A percentile compares a stretch with the other conserved stretches of the same genome.
Conservation (phyloP, 2,888 invertebrate species). For the Drosophila borborema region DNA sequence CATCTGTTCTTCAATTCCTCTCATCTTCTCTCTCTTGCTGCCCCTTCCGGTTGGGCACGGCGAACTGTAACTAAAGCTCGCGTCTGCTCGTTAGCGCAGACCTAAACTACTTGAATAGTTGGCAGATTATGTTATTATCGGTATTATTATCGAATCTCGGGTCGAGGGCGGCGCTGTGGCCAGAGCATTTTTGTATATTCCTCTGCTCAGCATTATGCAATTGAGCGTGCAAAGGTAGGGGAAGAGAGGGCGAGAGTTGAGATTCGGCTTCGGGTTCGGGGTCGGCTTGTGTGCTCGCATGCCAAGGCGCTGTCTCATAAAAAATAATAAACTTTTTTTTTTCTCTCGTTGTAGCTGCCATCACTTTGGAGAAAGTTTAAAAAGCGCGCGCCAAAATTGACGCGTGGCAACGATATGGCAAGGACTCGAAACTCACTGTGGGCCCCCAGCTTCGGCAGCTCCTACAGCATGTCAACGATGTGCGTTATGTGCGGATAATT, state of each 20-base stretch:
- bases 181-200: constrained; percentile 18
- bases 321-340: constrained; percentile 68
- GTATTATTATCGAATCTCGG: constrained; percentile 73
- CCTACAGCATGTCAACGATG: constrained; percentile 63
- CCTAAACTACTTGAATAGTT: constrained; percentile 14
- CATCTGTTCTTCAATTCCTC: not conserved
- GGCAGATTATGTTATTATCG: constrained; percentile 79
- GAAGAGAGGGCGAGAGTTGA: not conserved
- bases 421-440: constrained; percentile 13
- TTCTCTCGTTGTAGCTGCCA: constrained; percentile 17
- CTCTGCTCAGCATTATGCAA: constrained; percentile 50
- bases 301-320: constrained; percentile 61
- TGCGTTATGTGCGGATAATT: constrained; percentile 81
- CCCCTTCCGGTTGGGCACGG: constrained; percentile 35
- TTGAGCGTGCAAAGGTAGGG: constrained; percentile 5
- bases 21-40: no score
- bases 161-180: constrained; percentile 16
- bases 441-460: constrained; percentile 11
- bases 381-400: constrained; percentile 74
- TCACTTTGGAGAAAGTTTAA: constrained; percentile 62
- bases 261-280: no score
- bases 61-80: constrained; percentile 74
- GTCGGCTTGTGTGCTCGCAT: constrained; percentile 46
- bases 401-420: constrained; percentile 62
- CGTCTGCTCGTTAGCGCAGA: constrained; percentile 47